Conservation (phyloP, 1,140 invertebrate genomes). For the Chironomus striatipennis region DNA sequence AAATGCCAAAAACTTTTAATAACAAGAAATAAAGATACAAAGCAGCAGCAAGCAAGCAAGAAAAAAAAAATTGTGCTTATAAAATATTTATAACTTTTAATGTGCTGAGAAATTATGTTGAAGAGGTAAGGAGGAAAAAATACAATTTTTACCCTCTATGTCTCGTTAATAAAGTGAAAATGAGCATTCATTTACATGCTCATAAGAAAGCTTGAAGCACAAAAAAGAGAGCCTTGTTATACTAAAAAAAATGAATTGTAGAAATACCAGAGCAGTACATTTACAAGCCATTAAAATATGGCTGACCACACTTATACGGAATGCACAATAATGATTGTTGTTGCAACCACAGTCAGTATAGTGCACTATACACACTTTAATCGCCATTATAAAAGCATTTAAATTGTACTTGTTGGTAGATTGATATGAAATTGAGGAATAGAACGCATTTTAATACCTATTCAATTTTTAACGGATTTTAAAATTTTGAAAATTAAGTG, state of each 20-base stretch:
- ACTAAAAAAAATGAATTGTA: background rate
- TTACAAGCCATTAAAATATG: background rate
- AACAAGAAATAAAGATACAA: background rate
- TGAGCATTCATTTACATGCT: conserved; percentile 6
- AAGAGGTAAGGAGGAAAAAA: too few species aligned
- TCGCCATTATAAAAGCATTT: too few species aligned
- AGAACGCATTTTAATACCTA: too few species aligned
- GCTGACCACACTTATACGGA: conserved; percentile 1
- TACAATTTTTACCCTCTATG: background rate
- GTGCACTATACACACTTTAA: too few species aligned
- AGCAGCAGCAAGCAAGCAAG: background rate
- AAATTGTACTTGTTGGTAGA: too few species aligned
- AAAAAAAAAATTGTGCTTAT: background rate
- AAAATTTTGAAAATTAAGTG: too few species aligned
- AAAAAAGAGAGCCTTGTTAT: background rate
- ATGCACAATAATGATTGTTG: background rate
- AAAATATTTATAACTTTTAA: conserved; percentile 4
- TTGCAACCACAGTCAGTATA: too few species aligned
- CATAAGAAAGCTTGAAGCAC: background rate
- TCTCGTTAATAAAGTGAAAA: conserved; percentile 9
- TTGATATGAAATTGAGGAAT: too few species aligned
- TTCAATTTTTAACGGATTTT: too few species aligned
- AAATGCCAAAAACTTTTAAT: conserved; percentile 9
- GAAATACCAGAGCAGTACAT: conserved; percentile 12
- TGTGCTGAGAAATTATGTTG: background rate